Conservation (phyloP, 2,797 vertebrate genomes). For the Rhabdomys pumilio region DNA sequence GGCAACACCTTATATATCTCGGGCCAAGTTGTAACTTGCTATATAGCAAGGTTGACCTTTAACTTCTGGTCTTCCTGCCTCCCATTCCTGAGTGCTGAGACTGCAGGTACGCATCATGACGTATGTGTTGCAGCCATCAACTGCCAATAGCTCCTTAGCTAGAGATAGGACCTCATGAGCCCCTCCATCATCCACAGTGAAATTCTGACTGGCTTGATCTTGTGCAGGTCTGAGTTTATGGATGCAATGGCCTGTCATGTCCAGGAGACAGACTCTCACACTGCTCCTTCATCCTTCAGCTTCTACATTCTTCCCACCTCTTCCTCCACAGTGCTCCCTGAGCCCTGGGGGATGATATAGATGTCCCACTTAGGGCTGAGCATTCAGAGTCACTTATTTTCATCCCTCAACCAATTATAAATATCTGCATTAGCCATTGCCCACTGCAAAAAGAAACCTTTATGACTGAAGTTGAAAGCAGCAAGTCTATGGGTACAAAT, state of each 20-base stretch:
- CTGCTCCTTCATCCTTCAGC: background rate
- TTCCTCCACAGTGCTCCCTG: background rate
- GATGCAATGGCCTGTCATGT: background rate
- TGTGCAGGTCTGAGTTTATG: background rate
- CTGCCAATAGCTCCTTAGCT: background rate
- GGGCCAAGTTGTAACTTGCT: background rate
- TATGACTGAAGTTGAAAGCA: background rate
- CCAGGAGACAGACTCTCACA: background rate
- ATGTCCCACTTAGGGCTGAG: background rate
- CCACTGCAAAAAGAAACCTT: background rate
- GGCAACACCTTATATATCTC: background rate
- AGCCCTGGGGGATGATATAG: background rate
- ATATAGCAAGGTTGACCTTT: background rate
- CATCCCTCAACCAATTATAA: background rate
- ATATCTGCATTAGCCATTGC: background rate
- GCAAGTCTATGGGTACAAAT: background rate
- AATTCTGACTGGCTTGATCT: background rate
- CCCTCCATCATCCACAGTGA: background rate
- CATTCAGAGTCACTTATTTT: background rate
- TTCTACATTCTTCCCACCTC: background rate
- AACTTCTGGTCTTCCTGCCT: background rate
- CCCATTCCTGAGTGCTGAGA: background rate
- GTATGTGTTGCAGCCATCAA: background rate
- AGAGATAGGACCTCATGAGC: background rate
- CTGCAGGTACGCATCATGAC: background rate